Conservation (phyloP, 2,113 vertebrate genomes). For the Lichenostomus cassidix region DNA sequence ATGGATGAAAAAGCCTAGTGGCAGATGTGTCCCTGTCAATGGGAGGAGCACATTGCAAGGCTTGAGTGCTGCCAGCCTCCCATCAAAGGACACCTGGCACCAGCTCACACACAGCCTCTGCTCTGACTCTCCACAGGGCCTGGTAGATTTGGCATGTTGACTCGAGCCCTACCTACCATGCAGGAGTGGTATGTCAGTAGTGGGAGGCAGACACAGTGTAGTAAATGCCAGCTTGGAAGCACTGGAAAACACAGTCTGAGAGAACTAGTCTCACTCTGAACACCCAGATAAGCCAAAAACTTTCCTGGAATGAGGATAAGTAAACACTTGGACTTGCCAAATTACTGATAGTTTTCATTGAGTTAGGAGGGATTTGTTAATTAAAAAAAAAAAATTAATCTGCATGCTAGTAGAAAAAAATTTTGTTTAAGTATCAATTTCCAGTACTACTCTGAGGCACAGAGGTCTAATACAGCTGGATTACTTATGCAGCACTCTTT, state of each 20-base stretch:
- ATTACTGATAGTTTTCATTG: not conserved
- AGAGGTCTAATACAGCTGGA: not conserved
- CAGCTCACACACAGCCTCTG: not conserved
- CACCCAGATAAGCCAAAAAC: not conserved
- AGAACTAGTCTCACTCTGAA: not conserved
- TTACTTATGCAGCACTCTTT: not conserved
- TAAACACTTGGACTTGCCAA: not conserved
- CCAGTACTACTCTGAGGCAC: not conserved
- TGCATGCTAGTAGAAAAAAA: not conserved
- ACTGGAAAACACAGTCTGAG: not conserved
- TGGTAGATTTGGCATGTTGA: not conserved
- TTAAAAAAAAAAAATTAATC: not conserved
- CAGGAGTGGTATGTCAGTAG: not conserved
- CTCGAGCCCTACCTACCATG: not conserved
- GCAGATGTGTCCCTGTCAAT: not conserved
- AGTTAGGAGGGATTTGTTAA: not conserved
- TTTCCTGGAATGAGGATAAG: not conserved
- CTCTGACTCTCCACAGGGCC: not conserved
- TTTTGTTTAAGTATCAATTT: not conserved
- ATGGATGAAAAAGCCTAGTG: not conserved
- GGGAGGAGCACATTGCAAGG: not conserved
- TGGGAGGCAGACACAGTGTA: not conserved
- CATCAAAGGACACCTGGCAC: not conserved
- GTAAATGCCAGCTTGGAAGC: not conserved
- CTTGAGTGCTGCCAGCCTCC: not conserved